Evolutionary conservation across 2,888 invertebrate species (phyloP).

Genomic region (Brenthis hecate): DNA sequence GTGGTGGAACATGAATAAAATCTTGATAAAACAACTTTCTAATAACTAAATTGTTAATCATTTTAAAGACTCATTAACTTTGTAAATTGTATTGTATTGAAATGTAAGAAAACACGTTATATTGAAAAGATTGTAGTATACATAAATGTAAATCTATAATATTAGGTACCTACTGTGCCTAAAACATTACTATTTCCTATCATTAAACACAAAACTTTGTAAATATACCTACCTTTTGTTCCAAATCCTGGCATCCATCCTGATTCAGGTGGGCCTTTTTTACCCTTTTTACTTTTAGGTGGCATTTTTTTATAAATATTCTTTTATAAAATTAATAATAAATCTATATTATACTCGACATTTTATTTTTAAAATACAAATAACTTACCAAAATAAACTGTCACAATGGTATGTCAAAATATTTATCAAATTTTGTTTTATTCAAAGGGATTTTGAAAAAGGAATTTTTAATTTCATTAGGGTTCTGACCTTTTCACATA

Average conservation of each 20-base stretch:
- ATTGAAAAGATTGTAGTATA: no score
- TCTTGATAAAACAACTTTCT: no score
- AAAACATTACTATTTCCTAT: no score
- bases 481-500: no score
- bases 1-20: no score
- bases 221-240: slow-evolving; percentile 63
- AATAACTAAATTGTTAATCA: no score
- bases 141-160: neutral
- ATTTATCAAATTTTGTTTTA: slow-evolving; percentile 11
- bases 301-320: slow-evolving; percentile 55
- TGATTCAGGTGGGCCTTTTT: slow-evolving; percentile 70
- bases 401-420: slow-evolving; percentile 19
- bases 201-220: no score
- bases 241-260: slow-evolving; percentile 77
- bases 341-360: slow-evolving; percentile 43
- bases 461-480: neutral
- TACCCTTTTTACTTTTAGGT: slow-evolving; percentile 60
- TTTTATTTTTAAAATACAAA: slow-evolving; percentile 38
- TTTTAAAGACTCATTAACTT: no score
- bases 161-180: slow-evolving; percentile 1
- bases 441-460: slow-evolving; percentile 5
- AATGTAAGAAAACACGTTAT: no score
- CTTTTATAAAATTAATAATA: slow-evolving; percentile 40
- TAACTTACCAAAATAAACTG: slow-evolving; percentile 43
- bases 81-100: no score